These are phyloP conservation scores for Goniozus legneri DNA, from an alignment of 1,140 invertebrate genomes.

Conservation along the genomic window DNA sequence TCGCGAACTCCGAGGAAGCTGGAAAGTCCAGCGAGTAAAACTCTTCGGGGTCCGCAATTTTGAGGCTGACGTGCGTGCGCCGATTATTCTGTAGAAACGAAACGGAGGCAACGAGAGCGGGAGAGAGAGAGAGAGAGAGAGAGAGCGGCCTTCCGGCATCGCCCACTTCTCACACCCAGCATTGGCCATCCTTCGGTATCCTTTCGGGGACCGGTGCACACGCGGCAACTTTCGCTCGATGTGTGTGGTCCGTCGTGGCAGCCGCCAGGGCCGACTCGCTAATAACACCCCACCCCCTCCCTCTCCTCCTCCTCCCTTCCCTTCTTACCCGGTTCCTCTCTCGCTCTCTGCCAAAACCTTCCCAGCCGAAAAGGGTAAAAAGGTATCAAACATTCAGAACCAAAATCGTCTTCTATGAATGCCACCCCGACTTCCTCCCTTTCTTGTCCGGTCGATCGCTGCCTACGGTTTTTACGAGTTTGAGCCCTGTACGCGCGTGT, in stretches of 20 bases:
- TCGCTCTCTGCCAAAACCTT: constrained; percentile 15
- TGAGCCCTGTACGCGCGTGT: constrained; percentile 35
- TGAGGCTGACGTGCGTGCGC: too few species aligned
- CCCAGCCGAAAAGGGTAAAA: constrained; percentile 32
- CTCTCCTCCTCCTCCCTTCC: constrained; percentile 13
- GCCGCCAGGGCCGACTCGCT: constrained; percentile 46
- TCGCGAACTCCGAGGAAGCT: too few species aligned
- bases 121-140: background rate
- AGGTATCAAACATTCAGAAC: constrained; percentile 36
- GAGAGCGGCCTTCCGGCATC: background rate
- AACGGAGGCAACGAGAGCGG: background rate
- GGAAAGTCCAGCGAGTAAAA: too few species aligned
- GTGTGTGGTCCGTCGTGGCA: constrained; percentile 48
- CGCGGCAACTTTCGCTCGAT: constrained; percentile 30
- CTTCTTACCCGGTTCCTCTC: constrained; percentile 12
- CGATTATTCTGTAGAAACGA: too few species aligned
- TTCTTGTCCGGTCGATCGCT: constrained; percentile 30
- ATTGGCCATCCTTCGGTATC: constrained; percentile 9
- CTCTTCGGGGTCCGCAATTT: too few species aligned
- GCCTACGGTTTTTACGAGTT: too few species aligned
- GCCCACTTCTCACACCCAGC: constrained; percentile 3
- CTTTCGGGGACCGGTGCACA: constrained; percentile 13
- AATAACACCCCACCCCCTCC: constrained; percentile 40
- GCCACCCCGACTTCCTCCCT: constrained; percentile 10
- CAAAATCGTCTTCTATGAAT: constrained; percentile 44